Conservation (phyloP, 2,888 invertebrate genomes). For the Tipula confusa region DNA sequence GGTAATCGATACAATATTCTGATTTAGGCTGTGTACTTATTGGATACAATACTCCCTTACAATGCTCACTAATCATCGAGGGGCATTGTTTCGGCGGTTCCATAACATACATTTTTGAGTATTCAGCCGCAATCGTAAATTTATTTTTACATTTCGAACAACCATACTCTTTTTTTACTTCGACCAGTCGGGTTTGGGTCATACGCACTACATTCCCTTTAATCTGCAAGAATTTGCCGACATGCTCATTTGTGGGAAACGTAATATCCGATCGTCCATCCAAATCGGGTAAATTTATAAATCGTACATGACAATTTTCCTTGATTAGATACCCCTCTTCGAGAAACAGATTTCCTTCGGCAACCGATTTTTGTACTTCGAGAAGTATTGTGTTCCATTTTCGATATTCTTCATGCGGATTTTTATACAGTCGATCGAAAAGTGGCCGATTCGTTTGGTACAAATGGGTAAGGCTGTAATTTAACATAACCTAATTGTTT, state of each 20-base stretch:
- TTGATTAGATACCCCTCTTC: constrained; percentile 51
- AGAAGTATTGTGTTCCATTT: constrained; percentile 60
- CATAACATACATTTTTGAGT: constrained; percentile 54
- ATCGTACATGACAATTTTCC: constrained; percentile 63
- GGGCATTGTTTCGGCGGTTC: constrained; percentile 53
- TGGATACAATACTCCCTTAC: constrained; percentile 54
- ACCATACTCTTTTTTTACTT: constrained; percentile 66
- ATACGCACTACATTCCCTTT: constrained; percentile 77
- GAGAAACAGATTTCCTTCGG: constrained; percentile 49
- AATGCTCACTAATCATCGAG: constrained; percentile 39
- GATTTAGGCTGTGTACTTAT: constrained; percentile 51
- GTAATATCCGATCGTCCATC: constrained; percentile 62
- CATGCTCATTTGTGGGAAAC: constrained; percentile 67
- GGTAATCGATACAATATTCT: constrained; percentile 66
- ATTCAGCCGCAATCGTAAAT: constrained; percentile 62
- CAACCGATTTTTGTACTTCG: constrained; percentile 57
- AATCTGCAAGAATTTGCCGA: constrained; percentile 68
- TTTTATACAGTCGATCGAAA: constrained; percentile 62
- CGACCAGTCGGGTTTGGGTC: constrained; percentile 69
- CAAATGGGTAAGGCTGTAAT: constrained; percentile 35
- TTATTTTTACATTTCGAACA: constrained; percentile 74
- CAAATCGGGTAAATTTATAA: constrained; percentile 63
- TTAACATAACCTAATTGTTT: background rate
- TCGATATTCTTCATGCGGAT: constrained; percentile 59
- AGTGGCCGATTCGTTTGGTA: constrained; percentile 58